Evolutionary conservation across 2,888 invertebrate species (phyloP), one percentile per base, ranked within the genome.

Genomic region (Erannis defoliaria): DNA sequence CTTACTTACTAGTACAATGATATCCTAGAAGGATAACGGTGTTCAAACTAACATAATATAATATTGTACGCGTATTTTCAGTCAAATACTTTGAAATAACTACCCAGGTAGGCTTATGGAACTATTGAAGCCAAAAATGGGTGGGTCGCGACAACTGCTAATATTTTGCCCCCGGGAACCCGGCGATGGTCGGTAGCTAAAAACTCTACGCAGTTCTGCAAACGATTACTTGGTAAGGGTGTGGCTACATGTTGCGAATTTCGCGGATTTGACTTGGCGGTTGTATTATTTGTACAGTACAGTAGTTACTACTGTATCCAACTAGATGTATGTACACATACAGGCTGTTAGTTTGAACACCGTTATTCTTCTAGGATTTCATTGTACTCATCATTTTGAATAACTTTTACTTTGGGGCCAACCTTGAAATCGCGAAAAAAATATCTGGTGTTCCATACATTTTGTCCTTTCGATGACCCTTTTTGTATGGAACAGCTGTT

Each of bases 201-300:
- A 84, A 83, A 83, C 82, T 78, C 78, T 68, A 76, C 81, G 79
- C 80, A 82, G 66, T 80, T 71, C 69, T 72, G 68, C 74, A 73
- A 80, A 80, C 74, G 69, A 74, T 73, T 71, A 71, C 67, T 43
- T 38, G 23, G 64, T 60, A 49, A 63, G 55, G 61, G 64, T 37
- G 70, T 64, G 65, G 68, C 76, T 72, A 53, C 29, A 50, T 37
- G 66, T 57, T 55, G 43, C 5, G 18, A 46, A 63, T 12, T 21
- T 14, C 10, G 56, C 40, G 45, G 51, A 16, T 16, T 26, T 0
- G 10, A 12, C n/a, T 19, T 2, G 9, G 26, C 26, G 26, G 16
- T 26, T 43, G 0, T 16, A 21, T 4, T 18, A 12, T n/a, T 16
- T 37, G 16, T 18, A n/a, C n/a, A n/a, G n/a, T n/a, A n/a, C n/a